Evolutionary conservation across 2,113 vertebrate species (phyloP), one percentile per base, ranked within the genome.

Genomic region (Oncorhynchus gorbuscha): DNA sequence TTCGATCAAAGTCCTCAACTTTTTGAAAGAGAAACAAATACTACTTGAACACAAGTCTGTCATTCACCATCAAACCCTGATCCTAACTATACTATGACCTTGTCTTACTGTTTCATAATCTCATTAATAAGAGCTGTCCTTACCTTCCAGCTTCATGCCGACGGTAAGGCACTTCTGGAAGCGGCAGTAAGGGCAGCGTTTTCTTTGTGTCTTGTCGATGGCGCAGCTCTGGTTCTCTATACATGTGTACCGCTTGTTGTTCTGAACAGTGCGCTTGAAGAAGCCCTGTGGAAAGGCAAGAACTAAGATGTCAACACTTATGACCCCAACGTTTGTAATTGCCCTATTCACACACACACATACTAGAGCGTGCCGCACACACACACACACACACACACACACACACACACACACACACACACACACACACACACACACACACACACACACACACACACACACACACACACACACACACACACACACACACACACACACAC

Each of bases 141-240:
- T 95, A 99, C 98, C 98, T 97, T 99, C 98, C 78, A 99, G 86
- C 89, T 99, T 99, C 98, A 99, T 99, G 87, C 98, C 98, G 71
- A 99, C 98, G 69, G 94, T 98, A 77, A 99, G 95, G 88, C 98
- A 99, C 93, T 99, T 99, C 76, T 99, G 97, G 91, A 99, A 99
- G 81, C 98, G 96, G 88, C 98, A 99, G 93, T 99, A 99, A 35
- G 98, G 98, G 81, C 98, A 99, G 69, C 98, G 94, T 81, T 99
- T 99, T 89, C 98, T 94, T 93, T 99, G 98, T 28, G 97, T 99
- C 92, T 99, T 99, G 94, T 99, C 98, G 91, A 99, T 99, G 90
- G 97, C 97, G 92, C 98, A 99, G 92, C 95, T 99, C 95, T 99
- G 98, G 92, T 97, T 99, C 93, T 99, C 98, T 94, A 99, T 99